phyloP scores from a whole-genome alignment of 2,888 invertebrate genomes.

The Antheraea assamensis region DNA sequence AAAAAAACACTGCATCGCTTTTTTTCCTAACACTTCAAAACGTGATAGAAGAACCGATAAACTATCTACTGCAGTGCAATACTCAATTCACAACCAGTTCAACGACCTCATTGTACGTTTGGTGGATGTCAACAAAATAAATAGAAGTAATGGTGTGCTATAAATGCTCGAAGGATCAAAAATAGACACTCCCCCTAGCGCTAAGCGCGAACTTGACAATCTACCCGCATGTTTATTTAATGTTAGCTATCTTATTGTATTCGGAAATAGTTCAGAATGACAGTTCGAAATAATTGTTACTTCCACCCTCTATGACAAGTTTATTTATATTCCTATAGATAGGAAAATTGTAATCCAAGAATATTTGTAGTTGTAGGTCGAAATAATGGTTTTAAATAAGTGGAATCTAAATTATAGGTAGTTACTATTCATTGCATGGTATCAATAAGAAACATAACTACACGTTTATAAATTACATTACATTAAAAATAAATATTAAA shows the following conservation, averaged over 20 bases:
- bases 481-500: too few species aligned
- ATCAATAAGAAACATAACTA: too few species aligned
- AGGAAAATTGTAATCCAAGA: too few species aligned
- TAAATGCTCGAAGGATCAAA: constrained; percentile 54
- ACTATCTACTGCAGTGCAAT: background rate
- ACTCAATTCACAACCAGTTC: constrained; percentile 25
- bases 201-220: constrained; percentile 76
- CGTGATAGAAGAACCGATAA: background rate
- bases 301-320: background rate
- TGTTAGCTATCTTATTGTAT: constrained; percentile 68
- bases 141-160: constrained; percentile 68
- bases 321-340: background rate
- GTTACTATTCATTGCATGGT: too few species aligned
- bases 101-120: constrained; percentile 42
- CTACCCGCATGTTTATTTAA: constrained; percentile 71
- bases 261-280: constrained; percentile 62
- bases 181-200: constrained; percentile 73
- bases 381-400: too few species aligned
- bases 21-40: background rate
- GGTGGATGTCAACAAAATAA: constrained; percentile 64
- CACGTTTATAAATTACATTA: too few species aligned
- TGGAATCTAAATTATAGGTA: too few species aligned
- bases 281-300: constrained; percentile 9
- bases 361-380: too few species aligned
- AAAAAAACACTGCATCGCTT: background rate